Evolutionary conservation across 1,140 invertebrate species (phyloP), one percentile per base, ranked within the genome.

Genomic region (Spodoptera litura): DNA sequence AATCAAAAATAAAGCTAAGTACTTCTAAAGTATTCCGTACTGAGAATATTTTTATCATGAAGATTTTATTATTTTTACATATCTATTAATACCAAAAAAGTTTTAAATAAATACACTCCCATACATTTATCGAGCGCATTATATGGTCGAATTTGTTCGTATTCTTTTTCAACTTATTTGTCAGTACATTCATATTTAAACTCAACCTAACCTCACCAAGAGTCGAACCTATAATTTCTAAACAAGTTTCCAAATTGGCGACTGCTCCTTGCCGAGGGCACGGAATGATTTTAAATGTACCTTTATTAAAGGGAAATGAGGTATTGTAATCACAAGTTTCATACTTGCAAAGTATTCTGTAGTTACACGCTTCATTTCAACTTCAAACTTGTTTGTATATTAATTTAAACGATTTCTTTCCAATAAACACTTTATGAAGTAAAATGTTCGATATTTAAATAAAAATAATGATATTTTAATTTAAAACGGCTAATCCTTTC

Each of bases 221-320:
- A 80, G 66, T 84, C 93, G 88, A 89, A 91, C 91, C 91, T 94
- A 91, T 94, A 94, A 94, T 94, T 94, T 94, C 93, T 94, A 94
- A 94, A 93, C 93, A 88, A 89, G 93, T 94, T 93, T 85, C 88
- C 76, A 93, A 94, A 93, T 93, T 93, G 91, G 89, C 88, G 90
- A 91, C 90, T 89, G 86, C 87, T 88, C 87, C 87, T 91, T 38
- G 79, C 71, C 70, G 84, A 71, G 89, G 91, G 68, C 78, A 62
- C 58, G 85, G 76, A 81, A 90, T 88, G 87, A 87, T 91, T 91
- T 91, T 91, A 93, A 93, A 93, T 93, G 87, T 84, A 88, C 86
- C 87, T 89, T 91, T 89, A 91, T 91, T 91, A 89, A 90, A 92
- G 91, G 87, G 88, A 93, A 91, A 91, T 91, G 87, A 91, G 90